Conservation (phyloP, 2,888 invertebrate species). For the Plebejus anna region DNA sequence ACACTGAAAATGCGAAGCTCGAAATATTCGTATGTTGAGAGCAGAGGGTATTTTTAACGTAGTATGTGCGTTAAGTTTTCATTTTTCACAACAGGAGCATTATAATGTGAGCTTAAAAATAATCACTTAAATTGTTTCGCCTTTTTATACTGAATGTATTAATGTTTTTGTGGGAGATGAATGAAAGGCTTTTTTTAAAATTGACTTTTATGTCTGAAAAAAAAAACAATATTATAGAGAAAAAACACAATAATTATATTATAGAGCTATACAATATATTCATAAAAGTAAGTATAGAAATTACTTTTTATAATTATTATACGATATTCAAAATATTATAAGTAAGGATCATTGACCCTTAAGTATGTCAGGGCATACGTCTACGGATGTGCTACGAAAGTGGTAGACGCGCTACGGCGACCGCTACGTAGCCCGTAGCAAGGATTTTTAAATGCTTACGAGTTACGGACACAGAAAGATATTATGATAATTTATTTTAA, state of each 20-base stretch:
- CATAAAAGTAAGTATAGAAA: not conserved
- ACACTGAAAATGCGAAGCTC: not conserved
- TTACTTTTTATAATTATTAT: not conserved
- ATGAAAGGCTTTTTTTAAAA: not conserved
- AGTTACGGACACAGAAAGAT: too few species aligned
- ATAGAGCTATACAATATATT: too few species aligned
- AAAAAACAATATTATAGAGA: not conserved
- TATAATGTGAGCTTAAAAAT: not conserved
- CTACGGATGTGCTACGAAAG: conserved; percentile 11
- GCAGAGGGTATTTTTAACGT: not conserved
- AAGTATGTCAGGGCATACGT: not conserved
- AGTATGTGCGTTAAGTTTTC: conserved; percentile 9
- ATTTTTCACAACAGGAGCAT: not conserved
- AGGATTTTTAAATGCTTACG: not conserved
- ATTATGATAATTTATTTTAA: too few species aligned
- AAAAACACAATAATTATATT: too few species aligned
- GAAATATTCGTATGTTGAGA: not conserved
- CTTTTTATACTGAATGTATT: not conserved
- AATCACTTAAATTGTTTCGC: not conserved
- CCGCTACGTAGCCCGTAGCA: not conserved
- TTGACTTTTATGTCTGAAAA: not conserved
- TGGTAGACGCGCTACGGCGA: not conserved
- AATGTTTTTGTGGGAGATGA: not conserved
- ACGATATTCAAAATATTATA: not conserved
- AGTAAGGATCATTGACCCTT: not conserved